These are phyloP conservation scores for Anadara kagoshimensis DNA, from an alignment of 1,140 invertebrate species.

Conservation along the genomic window DNA sequence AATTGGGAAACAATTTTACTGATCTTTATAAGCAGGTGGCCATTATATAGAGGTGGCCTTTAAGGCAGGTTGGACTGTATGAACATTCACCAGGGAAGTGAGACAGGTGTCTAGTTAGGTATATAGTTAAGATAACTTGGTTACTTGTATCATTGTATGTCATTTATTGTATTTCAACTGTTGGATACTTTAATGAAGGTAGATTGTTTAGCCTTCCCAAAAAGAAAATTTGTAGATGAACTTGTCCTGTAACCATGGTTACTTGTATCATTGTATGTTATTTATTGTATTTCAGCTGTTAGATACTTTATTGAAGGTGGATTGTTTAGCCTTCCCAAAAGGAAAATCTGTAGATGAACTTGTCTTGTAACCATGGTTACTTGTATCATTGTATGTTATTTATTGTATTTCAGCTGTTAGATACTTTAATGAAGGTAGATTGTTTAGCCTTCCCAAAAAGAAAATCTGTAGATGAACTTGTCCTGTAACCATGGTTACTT, in stretches of 20 bases:
- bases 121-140: not conserved
- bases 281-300: constrained; percentile 79
- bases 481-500: too few species aligned
- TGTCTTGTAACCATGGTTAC: constrained; percentile 72
- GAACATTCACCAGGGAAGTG: not conserved
- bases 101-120: not conserved
- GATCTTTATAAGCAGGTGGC: too few species aligned
- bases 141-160: constrained; percentile 74
- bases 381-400: constrained; percentile 18
- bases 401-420: constrained; percentile 88
- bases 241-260: too few species aligned
- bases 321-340: constrained; percentile 91
- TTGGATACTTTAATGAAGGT: constrained; percentile 90
- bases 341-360: constrained; percentile 95
- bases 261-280: not conserved
- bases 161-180: constrained; percentile 76
- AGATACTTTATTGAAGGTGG: constrained; percentile 89
- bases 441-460: constrained; percentile 93
- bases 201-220: constrained; percentile 91
- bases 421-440: constrained; percentile 89
- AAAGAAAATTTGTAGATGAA: constrained; percentile 95
- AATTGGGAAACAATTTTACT: too few species aligned
- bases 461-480: constrained; percentile 93
- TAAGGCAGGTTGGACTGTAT: not conserved
- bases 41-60: too few species aligned